Evolutionary conservation across 2,888 invertebrate genomes (phyloP).

Genomic region (Chymomyza procnemis): DNA sequence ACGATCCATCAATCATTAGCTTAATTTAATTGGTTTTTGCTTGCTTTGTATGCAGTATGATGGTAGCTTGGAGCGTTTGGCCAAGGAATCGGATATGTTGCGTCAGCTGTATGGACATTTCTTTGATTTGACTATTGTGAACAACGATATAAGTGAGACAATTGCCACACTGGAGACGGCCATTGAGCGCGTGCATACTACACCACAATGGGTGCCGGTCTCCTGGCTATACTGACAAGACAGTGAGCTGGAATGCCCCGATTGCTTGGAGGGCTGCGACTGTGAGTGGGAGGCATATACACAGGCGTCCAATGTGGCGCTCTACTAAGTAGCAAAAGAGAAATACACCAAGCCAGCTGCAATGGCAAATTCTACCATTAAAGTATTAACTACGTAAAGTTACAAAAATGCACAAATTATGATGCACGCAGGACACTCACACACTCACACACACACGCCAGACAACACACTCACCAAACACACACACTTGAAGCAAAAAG

Average conservation of each 20-base stretch:
- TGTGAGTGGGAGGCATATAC: constrained; percentile 79
- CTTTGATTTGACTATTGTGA: constrained; percentile 98
- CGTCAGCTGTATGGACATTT: constrained; percentile 98
- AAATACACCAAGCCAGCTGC: not conserved
- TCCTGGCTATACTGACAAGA: constrained; percentile 89
- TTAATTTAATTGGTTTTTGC: constrained; percentile 13
- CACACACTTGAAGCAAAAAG: no score
- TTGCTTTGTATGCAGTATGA: constrained; percentile 91
- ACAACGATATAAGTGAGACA: constrained; percentile 99
- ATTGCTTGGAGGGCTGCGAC: constrained; percentile 79
- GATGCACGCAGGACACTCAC: constrained; percentile 18
- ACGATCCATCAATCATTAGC: not conserved
- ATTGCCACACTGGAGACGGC: constrained; percentile 94
- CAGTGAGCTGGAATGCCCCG: constrained; percentile 79
- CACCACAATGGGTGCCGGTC: constrained; percentile 98
- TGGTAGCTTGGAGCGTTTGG: constrained; percentile 96
- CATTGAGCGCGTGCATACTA: constrained; percentile 92
- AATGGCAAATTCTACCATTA: constrained; percentile 36
- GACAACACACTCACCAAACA: constrained; percentile 41
- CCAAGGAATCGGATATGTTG: constrained; percentile 97
- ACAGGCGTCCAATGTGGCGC: constrained; percentile 71
- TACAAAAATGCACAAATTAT: not conserved
- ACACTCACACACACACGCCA: constrained; percentile 56
- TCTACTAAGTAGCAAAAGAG: constrained; percentile 48
- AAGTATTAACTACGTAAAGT: constrained; percentile 51